phyloP scores from a whole-genome alignment of 2,797 vertebrate genomes.

The Sorex maritimensis region DNA sequence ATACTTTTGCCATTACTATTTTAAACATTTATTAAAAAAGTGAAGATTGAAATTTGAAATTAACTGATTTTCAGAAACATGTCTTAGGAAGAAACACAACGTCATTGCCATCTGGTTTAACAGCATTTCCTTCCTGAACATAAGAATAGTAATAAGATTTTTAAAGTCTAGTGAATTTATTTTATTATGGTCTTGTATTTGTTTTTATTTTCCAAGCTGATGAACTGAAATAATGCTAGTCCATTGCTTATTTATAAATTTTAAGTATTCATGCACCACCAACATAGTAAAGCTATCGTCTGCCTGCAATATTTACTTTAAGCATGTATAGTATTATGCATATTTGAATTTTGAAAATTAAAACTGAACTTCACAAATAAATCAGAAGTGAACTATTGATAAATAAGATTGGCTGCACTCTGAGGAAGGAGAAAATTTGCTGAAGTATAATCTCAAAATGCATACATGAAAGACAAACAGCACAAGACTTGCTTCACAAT shows the following conservation, averaged over 20 bases:
- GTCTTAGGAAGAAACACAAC: conserved; percentile 15
- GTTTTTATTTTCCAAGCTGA: conserved; percentile 83
- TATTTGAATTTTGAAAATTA: conserved; percentile 47
- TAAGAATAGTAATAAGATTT: conserved; percentile 50
- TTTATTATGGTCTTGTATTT: conserved; percentile 43
- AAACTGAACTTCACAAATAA: conserved; percentile 48
- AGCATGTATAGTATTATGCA: background rate
- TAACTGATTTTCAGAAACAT: conserved; percentile 58
- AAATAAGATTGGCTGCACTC: background rate
- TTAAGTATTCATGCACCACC: conserved; percentile 66
- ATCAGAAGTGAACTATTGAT: background rate
- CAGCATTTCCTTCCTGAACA: conserved; percentile 34
- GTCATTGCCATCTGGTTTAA: conserved; percentile 51
- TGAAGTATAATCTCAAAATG: background rate
- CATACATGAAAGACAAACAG: background rate
- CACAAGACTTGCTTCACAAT: too few species aligned
- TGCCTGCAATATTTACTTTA: conserved; percentile 22
- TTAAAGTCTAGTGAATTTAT: conserved; percentile 72
- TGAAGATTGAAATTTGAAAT: conserved; percentile 36
- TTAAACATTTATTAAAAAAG: conserved; percentile 53
- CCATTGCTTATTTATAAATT: conserved; percentile 70
- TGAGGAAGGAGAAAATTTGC: background rate
- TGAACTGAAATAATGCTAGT: conserved; percentile 63
- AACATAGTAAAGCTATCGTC: background rate
- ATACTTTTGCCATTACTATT: background rate